Evolutionary conservation across 2,797 vertebrate species (phyloP).

Genomic region (Typhlichthys subterraneus): DNA sequence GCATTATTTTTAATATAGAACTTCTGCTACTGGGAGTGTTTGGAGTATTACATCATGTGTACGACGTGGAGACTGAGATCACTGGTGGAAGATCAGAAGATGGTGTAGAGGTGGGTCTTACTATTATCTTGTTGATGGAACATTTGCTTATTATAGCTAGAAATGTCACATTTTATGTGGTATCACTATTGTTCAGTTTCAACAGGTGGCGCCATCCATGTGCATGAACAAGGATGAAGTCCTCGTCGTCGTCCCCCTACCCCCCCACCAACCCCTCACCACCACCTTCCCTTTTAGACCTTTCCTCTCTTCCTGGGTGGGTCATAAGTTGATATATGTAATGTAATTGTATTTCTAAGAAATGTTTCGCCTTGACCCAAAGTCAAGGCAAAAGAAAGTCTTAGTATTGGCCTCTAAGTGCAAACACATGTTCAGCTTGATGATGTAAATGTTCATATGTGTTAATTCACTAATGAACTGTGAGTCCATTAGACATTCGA

Average conservation of each 20-base stretch:
- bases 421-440: constrained; percentile 49
- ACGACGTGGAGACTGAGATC: too few relatives aligned
- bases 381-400: constrained; percentile 44
- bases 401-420: constrained; percentile 19
- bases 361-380: constrained; percentile 47
- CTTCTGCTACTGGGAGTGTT: too few relatives aligned
- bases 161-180: background rate
- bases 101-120: too few relatives aligned
- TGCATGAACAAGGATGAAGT: constrained; percentile 13
- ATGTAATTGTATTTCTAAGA: constrained; percentile 42
- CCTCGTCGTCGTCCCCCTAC: background rate
- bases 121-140: background rate
- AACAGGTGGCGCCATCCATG: background rate
- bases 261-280: too few relatives aligned
- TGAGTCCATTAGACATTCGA: constrained; percentile 71
- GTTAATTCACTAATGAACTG: constrained; percentile 76
- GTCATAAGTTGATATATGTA: constrained; percentile 37
- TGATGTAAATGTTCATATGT: constrained; percentile 66
- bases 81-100: too few relatives aligned
- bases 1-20: too few relatives aligned
- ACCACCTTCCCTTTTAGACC: constrained; percentile 4
- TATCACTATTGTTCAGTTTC: background rate
- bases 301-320: constrained; percentile 8
- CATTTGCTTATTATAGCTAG: background rate
- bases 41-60: too few relatives aligned